A percentile compares a stretch with the other conserved stretches of the same genome.
These are phyloP conservation scores for Apodemus agrarius DNA, from an alignment of 2,797 vertebrate genomes.

Conservation along the genomic window DNA sequence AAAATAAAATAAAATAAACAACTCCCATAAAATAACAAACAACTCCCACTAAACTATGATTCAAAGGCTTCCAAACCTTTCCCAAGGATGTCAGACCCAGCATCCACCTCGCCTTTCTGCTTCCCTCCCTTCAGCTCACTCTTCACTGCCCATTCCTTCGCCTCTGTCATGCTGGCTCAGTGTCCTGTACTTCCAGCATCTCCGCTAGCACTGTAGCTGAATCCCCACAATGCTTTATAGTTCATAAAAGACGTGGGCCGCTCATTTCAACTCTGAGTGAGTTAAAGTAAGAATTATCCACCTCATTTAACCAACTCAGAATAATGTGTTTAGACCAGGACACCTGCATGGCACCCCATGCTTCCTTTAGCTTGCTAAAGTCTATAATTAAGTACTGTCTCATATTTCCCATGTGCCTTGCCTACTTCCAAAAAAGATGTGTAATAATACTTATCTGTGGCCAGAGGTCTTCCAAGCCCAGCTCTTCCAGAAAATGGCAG, in stretches of 20 bases:
- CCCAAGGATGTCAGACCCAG: not conserved
- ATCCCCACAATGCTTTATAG: not conserved
- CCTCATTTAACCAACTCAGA: not conserved
- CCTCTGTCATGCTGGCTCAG: not conserved
- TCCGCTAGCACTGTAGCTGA: not conserved
- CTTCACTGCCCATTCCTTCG: not conserved
- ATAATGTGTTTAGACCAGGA: not conserved
- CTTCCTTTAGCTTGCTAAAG: not conserved
- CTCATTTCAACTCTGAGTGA: not conserved
- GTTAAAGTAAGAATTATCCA: not conserved
- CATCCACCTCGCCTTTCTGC: not conserved
- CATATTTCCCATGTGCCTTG: not conserved
- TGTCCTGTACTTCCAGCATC: not conserved
- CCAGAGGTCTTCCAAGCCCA: not conserved
- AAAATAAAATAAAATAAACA: too few species aligned
- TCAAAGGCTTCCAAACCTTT: not conserved
- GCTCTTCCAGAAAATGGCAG: not conserved
- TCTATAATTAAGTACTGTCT: constrained; percentile 41
- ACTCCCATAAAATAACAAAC: too few species aligned
- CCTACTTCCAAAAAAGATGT: not conserved
- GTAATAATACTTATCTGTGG: not conserved
- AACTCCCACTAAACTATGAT: too few species aligned
- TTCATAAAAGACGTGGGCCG: not conserved
- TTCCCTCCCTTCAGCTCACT: not conserved
- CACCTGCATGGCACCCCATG: not conserved